These are phyloP conservation scores for Capreolus pygargus DNA, from an alignment of 2,113 vertebrate species.

Conservation along the genomic window DNA sequence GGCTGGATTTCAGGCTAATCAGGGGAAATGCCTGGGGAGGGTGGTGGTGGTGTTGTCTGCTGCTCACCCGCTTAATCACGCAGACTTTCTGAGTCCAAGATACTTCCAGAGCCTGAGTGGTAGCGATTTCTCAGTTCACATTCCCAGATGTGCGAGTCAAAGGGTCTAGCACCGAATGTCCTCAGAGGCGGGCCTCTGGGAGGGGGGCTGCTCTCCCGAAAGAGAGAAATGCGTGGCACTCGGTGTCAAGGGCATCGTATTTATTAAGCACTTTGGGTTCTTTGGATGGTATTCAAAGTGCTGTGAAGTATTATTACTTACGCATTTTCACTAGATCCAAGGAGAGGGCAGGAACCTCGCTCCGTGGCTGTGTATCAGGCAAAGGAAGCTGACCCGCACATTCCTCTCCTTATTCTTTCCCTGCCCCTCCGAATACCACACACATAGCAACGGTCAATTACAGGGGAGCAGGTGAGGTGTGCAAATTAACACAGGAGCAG, in stretches of 20 bases:
- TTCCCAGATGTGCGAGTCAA: constrained; percentile 67
- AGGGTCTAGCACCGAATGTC: constrained; percentile 60
- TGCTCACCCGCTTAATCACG: constrained; percentile 50
- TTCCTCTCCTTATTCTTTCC: constrained; percentile 56
- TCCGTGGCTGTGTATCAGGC: constrained; percentile 21
- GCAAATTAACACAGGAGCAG: constrained; percentile 50
- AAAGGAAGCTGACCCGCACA: constrained; percentile 48
- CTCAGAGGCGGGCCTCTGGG: constrained; percentile 18
- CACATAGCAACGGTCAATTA: constrained; percentile 63
- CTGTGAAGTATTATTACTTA: constrained; percentile 35
- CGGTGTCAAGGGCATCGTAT: constrained; percentile 55
- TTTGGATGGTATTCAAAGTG: constrained; percentile 63
- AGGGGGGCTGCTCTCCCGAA: neutral
- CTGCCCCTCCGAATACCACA: constrained; percentile 66
- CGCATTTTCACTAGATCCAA: constrained; percentile 31
- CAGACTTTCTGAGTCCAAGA: constrained; percentile 52
- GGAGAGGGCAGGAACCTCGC: constrained; percentile 38
- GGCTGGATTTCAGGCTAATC: constrained; percentile 72
- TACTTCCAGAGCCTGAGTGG: constrained; percentile 47
- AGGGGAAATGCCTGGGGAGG: constrained; percentile 73
- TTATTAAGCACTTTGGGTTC: constrained; percentile 61
- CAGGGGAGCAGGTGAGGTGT: constrained; percentile 65
- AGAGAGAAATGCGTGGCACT: constrained; percentile 50
- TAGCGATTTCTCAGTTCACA: constrained; percentile 58
- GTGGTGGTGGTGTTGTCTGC: constrained; percentile 58